Percentiles rank a stretch among this genome's conserved stretches.
phyloP scores from a whole-genome alignment of 2,888 invertebrate species.

The Proisotoma minuta region DNA sequence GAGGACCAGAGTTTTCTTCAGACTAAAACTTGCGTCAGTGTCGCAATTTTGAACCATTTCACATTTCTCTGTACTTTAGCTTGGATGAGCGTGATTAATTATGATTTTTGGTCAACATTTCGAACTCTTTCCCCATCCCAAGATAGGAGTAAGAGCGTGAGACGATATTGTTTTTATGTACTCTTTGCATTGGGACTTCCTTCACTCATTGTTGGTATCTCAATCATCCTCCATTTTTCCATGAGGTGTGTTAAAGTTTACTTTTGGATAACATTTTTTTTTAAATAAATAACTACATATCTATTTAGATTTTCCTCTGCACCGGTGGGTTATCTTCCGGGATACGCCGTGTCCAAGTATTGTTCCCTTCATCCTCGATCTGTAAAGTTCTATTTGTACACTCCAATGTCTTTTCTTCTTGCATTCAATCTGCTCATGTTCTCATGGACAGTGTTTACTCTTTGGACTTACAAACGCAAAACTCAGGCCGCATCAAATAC shows the following conservation, averaged over 20 bases:
- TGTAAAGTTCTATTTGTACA: slow-evolving; percentile 19
- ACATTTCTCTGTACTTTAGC: slow-evolving; percentile 26
- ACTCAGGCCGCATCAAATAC: slow-evolving; percentile 15
- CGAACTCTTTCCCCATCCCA: slow-evolving; percentile 16
- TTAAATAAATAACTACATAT: background rate
- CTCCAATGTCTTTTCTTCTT: slow-evolving; percentile 28
- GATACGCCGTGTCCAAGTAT: slow-evolving; percentile 19
- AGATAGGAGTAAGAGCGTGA: background rate
- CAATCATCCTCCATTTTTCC: slow-evolving; percentile 9
- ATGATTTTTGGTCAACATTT: slow-evolving; percentile 30
- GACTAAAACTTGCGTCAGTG: background rate
- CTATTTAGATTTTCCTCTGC: background rate
- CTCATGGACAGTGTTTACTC: slow-evolving; percentile 27
- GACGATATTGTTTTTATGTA: slow-evolving; percentile 8
- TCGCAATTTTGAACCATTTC: slow-evolving; percentile 27
- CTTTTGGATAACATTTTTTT: background rate
- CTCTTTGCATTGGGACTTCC: slow-evolving; percentile 20
- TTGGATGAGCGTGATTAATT: slow-evolving; percentile 28
- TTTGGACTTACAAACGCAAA: slow-evolving; percentile 27
- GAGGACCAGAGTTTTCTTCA: background rate
- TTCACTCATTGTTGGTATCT: slow-evolving; percentile 14
- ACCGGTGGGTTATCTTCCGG: slow-evolving; percentile 3
- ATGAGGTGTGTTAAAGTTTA: background rate
- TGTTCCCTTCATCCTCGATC: slow-evolving; percentile 21
- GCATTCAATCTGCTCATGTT: slow-evolving; percentile 29